These are phyloP conservation scores for Argyresthia albistria DNA, from an alignment of 2,888 invertebrate genomes.

Conservation along the genomic window DNA sequence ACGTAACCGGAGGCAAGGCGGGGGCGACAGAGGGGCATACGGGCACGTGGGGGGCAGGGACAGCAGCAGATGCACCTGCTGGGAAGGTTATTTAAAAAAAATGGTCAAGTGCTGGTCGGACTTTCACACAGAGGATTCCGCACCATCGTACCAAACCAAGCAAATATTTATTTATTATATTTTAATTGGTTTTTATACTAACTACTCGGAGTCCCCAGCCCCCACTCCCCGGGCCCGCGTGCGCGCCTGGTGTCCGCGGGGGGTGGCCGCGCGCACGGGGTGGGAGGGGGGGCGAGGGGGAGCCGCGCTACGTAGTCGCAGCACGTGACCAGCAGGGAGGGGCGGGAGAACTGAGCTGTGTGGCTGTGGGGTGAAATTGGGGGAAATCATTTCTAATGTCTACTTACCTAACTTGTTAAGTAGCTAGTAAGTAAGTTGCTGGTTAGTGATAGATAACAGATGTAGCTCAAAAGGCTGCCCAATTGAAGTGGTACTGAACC, in stretches of 20 bases:
- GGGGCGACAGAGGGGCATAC: slow-evolving; percentile 16
- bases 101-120: too few species aligned
- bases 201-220: not conserved
- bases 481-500: too few species aligned
- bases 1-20: slow-evolving; percentile 6
- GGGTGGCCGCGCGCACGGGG: slow-evolving; percentile 26
- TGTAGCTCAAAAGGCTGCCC: too few species aligned
- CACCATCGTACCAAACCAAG: too few species aligned
- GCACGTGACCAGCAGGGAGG: slow-evolving; percentile 53
- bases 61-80: not conserved
- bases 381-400: too few species aligned
- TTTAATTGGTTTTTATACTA: too few species aligned
- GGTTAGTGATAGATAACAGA: too few species aligned
- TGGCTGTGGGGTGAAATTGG: not conserved
- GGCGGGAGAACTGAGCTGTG: slow-evolving; percentile 23
- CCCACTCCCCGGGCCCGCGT: slow-evolving; percentile 37
- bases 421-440: too few species aligned
- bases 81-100: too few species aligned
- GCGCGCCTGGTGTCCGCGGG: slow-evolving; percentile 44
- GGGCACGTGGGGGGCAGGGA: slow-evolving; percentile 18
- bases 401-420: too few species aligned
- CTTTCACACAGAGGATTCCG: too few species aligned
- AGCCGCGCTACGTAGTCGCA: slow-evolving; percentile 62
- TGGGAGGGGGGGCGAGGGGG: slow-evolving; percentile 25
- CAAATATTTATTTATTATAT: too few species aligned